phyloP scores from a whole-genome alignment of 2,113 vertebrate genomes.

The Indicator indicator region DNA sequence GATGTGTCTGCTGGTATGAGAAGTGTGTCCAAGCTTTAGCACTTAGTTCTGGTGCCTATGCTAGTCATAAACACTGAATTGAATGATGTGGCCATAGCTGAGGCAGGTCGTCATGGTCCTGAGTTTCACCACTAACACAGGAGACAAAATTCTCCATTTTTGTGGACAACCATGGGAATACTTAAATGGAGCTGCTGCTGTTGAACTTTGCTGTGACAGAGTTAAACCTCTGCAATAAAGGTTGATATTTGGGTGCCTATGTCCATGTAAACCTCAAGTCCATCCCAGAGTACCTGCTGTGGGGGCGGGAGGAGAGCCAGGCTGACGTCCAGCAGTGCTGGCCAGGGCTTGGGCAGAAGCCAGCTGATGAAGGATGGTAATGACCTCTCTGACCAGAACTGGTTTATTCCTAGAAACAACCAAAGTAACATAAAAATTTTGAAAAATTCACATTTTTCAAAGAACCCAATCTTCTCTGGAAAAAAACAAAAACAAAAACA shows the following conservation, averaged over 20 bases:
- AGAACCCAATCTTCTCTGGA: neutral
- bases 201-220: neutral
- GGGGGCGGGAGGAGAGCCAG: neutral
- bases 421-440: neutral
- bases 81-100: neutral
- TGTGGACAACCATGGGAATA: neutral
- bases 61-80: neutral
- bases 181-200: neutral
- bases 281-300: accelerated
- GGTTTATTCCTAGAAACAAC: neutral
- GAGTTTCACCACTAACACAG: neutral
- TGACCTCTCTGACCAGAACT: neutral
- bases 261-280: neutral
- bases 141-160: neutral
- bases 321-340: neutral
- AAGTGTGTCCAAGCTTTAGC: neutral
- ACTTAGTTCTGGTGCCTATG: neutral
- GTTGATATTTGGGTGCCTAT: neutral
- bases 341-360: neutral
- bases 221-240: neutral
- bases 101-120: neutral
- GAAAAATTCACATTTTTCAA: neutral
- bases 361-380: neutral
- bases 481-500: neutral
- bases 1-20: neutral